Percentiles rank a stretch among this genome's conserved stretches.
Conservation (phyloP, 2,888 invertebrate genomes). For the Pandemis cinnamomeana region DNA sequence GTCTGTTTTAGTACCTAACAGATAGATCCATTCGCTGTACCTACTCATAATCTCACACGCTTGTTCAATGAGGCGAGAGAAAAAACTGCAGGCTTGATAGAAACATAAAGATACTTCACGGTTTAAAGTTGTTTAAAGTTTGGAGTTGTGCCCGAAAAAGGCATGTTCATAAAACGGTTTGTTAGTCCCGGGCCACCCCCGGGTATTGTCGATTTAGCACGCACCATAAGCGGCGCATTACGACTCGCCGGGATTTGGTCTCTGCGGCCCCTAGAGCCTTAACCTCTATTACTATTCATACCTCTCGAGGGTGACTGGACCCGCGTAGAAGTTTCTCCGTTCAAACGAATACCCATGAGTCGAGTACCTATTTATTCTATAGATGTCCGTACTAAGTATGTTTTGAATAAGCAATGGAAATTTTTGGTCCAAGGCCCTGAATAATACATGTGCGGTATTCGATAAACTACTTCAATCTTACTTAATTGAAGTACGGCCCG, state of each 20-base stretch:
- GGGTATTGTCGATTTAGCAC: constrained; percentile 82
- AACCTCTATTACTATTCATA: constrained; percentile 81
- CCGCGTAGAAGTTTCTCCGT: constrained; percentile 53
- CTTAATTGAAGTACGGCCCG: constrained; percentile 6
- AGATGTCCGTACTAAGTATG: constrained; percentile 8
- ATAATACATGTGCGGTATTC: constrained; percentile 44
- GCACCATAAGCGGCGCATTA: constrained; percentile 79
- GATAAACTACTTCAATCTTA: constrained; percentile 19
- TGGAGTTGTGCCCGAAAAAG: constrained; percentile 65
- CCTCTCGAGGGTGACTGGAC: constrained; percentile 53
- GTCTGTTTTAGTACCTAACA: background rate
- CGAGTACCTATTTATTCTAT: constrained; percentile 50
- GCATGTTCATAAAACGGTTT: constrained; percentile 69
- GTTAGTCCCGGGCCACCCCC: constrained; percentile 64
- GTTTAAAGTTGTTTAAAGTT: constrained; percentile 54
- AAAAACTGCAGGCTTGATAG: constrained; percentile 25
- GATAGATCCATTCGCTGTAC: background rate
- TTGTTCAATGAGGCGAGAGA: background rate
- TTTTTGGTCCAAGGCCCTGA: constrained; percentile 43
- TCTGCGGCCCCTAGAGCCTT: constrained; percentile 60
- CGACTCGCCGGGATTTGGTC: constrained; percentile 55
- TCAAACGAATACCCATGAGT: constrained; percentile 57
- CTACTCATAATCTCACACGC: background rate
- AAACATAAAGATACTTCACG: constrained; percentile 53
- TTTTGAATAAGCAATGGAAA: background rate